These are phyloP conservation scores for Prosapia bicincta DNA, from an alignment of 2,888 invertebrate species.

Conservation along the genomic window DNA sequence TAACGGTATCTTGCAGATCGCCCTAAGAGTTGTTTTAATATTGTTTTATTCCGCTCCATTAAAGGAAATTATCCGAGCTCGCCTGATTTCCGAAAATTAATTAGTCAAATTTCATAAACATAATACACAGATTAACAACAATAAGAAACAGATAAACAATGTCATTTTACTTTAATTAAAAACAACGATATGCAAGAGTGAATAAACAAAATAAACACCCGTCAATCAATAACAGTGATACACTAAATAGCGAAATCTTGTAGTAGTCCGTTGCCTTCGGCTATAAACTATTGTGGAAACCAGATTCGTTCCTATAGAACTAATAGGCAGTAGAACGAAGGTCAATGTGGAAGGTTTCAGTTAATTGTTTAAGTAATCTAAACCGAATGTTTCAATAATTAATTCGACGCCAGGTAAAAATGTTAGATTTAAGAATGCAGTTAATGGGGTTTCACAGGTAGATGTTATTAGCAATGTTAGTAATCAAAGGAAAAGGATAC, in stretches of 20 bases:
- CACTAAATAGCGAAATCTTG: background rate
- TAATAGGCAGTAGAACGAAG: too few species aligned
- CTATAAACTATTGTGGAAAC: background rate
- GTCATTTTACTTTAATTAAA: background rate
- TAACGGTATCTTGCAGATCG: too few species aligned
- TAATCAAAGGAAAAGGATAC: background rate
- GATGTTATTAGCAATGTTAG: background rate
- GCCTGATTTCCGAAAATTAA: background rate
- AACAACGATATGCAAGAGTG: background rate
- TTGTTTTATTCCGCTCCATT: too few species aligned
- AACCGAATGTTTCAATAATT: background rate
- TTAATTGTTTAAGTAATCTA: constrained; percentile 6
- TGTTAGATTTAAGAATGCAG: background rate
- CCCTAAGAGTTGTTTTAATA: too few species aligned
- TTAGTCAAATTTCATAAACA: background rate
- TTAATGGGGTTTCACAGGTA: background rate
- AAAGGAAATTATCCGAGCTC: too few species aligned
- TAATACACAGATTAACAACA: background rate
- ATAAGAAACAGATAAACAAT: background rate
- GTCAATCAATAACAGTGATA: background rate
- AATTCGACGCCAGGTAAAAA: background rate
- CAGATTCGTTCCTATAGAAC: too few species aligned
- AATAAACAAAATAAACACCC: background rate
- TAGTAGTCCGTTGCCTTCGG: background rate
- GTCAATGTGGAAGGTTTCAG: background rate